Conservation (phyloP, 2,797 vertebrate genomes). For the Gallinago solitaria region DNA sequence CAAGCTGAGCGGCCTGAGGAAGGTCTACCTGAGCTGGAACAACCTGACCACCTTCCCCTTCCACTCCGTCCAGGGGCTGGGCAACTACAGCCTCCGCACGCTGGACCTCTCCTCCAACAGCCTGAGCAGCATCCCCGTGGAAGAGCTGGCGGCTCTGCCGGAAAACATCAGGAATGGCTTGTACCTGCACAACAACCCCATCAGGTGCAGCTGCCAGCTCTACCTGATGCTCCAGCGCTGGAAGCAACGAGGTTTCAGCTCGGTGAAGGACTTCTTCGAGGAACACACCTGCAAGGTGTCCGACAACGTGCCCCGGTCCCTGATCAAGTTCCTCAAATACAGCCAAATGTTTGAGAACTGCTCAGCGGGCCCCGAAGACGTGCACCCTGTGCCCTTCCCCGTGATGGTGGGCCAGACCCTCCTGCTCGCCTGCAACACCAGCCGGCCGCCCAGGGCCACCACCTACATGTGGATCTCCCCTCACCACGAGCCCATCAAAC, state of each 20-base stretch:
- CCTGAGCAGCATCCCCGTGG: slow-evolving; percentile 80
- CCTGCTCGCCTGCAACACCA: slow-evolving; percentile 82
- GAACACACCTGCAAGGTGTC: slow-evolving; percentile 86
- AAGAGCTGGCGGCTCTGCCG: slow-evolving; percentile 80
- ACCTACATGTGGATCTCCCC: slow-evolving; percentile 89
- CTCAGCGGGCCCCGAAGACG: slow-evolving; percentile 41
- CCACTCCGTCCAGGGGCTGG: slow-evolving; percentile 80
- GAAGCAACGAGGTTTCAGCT: slow-evolving; percentile 80
- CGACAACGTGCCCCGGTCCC: slow-evolving; percentile 70
- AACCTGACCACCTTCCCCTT: slow-evolving; percentile 89
- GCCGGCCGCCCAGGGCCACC: slow-evolving; percentile 28
- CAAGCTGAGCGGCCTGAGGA: slow-evolving; percentile 78
- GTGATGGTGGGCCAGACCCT: slow-evolving; percentile 72
- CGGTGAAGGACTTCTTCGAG: slow-evolving; percentile 81
- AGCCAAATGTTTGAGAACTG: slow-evolving; percentile 85
- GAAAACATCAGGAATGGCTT: slow-evolving; percentile 83
- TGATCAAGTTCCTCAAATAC: slow-evolving; percentile 85
- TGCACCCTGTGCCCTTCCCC: slow-evolving; percentile 33
- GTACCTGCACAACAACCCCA: slow-evolving; percentile 92
- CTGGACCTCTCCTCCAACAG: slow-evolving; percentile 93
- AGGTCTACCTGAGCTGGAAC: slow-evolving; percentile 91
- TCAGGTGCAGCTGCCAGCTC: slow-evolving; percentile 88
- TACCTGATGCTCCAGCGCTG: slow-evolving; percentile 85
- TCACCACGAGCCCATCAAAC: slow-evolving; percentile 79
- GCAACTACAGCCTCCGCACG: slow-evolving; percentile 77